phyloP scores from a whole-genome alignment of 2,888 invertebrate genomes.

The Osmoderma eremita region DNA sequence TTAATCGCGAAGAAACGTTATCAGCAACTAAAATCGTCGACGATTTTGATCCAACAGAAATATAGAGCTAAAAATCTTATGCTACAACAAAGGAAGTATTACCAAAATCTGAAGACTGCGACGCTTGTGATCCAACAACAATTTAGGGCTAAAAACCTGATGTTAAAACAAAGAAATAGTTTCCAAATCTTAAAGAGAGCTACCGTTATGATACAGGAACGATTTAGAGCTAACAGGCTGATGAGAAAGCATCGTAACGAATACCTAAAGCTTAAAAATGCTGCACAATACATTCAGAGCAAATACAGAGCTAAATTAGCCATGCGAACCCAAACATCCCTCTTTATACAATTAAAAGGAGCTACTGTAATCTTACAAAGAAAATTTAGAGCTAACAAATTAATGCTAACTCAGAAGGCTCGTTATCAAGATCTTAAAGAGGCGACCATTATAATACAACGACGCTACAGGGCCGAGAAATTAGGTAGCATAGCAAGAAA shows the following conservation, averaged over 20 bases:
- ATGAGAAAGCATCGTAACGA: not conserved
- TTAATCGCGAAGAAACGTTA: slow-evolving; percentile 57
- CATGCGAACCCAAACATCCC: slow-evolving; percentile 44
- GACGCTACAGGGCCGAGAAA: slow-evolving; percentile 49
- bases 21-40: slow-evolving; percentile 51
- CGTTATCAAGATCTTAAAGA: slow-evolving; percentile 45
- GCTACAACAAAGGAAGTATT: slow-evolving; percentile 45
- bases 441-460: slow-evolving; percentile 49
- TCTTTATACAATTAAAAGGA: slow-evolving; percentile 45
- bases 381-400: slow-evolving; percentile 34
- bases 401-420: slow-evolving; percentile 52
- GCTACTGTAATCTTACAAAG: slow-evolving; percentile 43
- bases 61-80: slow-evolving; percentile 16
- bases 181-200: slow-evolving; percentile 52
- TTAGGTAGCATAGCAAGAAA: slow-evolving; percentile 58
- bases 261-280: slow-evolving; percentile 15
- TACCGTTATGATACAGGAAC: slow-evolving; percentile 63
- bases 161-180: slow-evolving; percentile 51
- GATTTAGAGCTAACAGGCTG: slow-evolving; percentile 61
- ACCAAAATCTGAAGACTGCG: slow-evolving; percentile 43
- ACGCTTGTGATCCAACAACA: slow-evolving; percentile 53
- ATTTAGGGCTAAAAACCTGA: slow-evolving; percentile 49
- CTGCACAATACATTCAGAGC: slow-evolving; percentile 44
- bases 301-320: slow-evolving; percentile 51
- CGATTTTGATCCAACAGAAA: slow-evolving; percentile 39